Conservation (phyloP, 2,888 invertebrate genomes). For the Epinotia ramella region DNA sequence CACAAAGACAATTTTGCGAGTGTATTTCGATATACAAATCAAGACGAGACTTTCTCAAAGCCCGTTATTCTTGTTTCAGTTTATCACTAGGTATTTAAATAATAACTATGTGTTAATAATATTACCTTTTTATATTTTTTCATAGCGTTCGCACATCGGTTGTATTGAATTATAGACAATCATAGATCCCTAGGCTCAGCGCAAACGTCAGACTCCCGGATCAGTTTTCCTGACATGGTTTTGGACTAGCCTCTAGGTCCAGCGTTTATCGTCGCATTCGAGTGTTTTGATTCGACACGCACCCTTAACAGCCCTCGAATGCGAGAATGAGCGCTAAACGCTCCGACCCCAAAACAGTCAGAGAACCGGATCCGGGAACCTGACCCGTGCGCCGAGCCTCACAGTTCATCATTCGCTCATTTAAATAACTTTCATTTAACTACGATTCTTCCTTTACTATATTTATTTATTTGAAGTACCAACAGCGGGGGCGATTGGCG, state of each 20-base stretch:
- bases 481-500: conserved; percentile 9
- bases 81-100: conserved; percentile 37
- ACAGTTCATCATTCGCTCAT: conserved; percentile 28
- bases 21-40: conserved; percentile 49
- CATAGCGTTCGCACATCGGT: conserved; percentile 26
- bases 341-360: not conserved
- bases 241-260: not conserved
- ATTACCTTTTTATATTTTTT: conserved; percentile 32
- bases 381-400: not conserved
- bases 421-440: conserved; percentile 42
- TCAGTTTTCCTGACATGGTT: not conserved
- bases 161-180: conserved; percentile 25
- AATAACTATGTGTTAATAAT: conserved; percentile 37
- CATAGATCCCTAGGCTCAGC: conserved; percentile 1
- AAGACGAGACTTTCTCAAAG: conserved; percentile 51
- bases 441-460: conserved; percentile 20
- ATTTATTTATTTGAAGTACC: conserved; percentile 27
- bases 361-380: not conserved
- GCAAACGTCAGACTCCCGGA: not conserved
- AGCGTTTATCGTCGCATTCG: too few species aligned
- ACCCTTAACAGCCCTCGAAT: not conserved
- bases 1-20: conserved; percentile 36
- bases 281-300: too few species aligned
- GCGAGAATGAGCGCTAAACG: not conserved
- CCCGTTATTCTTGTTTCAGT: conserved; percentile 20